A percentile compares a stretch with the other conserved stretches of the same genome.
These are phyloP conservation scores for Atractosteus spatula DNA, from an alignment of 2,113 vertebrate species.

Conservation along the genomic window DNA sequence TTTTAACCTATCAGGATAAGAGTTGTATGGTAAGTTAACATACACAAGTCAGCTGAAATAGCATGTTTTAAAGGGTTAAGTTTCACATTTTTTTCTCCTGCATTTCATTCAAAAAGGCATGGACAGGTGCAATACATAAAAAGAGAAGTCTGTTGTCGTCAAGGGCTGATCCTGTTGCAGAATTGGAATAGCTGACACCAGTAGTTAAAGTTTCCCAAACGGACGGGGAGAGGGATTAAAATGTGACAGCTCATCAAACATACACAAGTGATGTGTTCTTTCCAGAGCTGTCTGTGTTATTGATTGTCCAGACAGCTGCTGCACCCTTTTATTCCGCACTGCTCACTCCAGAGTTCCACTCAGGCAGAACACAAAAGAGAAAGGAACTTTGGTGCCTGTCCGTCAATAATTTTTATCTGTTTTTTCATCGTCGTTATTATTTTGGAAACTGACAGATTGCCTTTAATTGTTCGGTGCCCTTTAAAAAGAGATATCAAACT, in stretches of 20 bases:
- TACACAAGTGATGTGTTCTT: conserved; percentile 92
- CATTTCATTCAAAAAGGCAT: conserved; percentile 56
- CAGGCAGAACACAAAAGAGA: conserved; percentile 70
- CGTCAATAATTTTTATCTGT: neutral
- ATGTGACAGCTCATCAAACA: conserved; percentile 94
- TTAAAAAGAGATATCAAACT: conserved; percentile 32
- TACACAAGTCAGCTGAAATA: conserved; percentile 25
- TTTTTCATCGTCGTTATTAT: conserved; percentile 35
- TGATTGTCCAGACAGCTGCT: conserved; percentile 76
- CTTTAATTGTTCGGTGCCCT: conserved; percentile 55
- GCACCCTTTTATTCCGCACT: conserved; percentile 69
- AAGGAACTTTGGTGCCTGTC: conserved; percentile 63
- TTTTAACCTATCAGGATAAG: conserved; percentile 54
- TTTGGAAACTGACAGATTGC: conserved; percentile 41
- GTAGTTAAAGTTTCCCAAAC: conserved; percentile 86
- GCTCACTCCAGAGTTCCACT: conserved; percentile 68
- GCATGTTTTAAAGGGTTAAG: conserved; percentile 69
- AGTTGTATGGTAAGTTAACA: conserved; percentile 50
- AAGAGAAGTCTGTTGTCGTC: conserved; percentile 68
- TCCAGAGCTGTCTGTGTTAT: conserved; percentile 85
- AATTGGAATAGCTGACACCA: conserved; percentile 91
- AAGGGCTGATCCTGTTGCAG: conserved; percentile 79
- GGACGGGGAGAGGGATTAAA: conserved; percentile 83
- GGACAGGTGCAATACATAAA: conserved; percentile 74
- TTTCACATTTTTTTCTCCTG: conserved; percentile 62